Conservation (phyloP, 2,888 invertebrate genomes). For the Athrips mouffetella region DNA sequence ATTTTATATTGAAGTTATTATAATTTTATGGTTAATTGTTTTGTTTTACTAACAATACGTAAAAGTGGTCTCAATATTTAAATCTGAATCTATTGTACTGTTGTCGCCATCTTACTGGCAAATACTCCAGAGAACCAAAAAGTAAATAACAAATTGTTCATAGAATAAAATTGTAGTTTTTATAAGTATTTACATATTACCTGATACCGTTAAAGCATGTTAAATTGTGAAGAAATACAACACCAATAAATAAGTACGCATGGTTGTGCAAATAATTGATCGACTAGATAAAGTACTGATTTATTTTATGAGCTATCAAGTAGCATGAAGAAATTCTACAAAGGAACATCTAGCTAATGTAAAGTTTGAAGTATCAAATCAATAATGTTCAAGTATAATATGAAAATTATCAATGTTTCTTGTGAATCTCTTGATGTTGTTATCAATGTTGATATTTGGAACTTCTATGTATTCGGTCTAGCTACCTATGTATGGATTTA, state of each 20-base stretch:
- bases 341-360: not conserved
- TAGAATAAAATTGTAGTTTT: conserved; percentile 33
- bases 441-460: not conserved
- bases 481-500: too few relatives aligned
- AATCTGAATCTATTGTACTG: not conserved
- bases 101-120: not conserved
- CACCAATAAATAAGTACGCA: not conserved
- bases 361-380: not conserved
- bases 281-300: not conserved
- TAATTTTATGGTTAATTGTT: not conserved
- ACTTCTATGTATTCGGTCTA: not conserved
- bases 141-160: conserved; percentile 4
- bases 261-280: not conserved
- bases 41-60: not conserved
- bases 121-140: conserved; percentile 11
- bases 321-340: conserved; percentile 5
- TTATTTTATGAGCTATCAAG: not conserved
- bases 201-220: not conserved
- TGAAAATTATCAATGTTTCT: not conserved
- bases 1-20: not conserved
- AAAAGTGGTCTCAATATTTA: not conserved
- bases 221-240: not conserved
- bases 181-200: conserved; percentile 37
- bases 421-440: conserved; percentile 2
- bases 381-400: not conserved